A percentile compares a stretch with the other conserved stretches of the same genome.
phyloP scores from a whole-genome alignment of 2,888 invertebrate genomes.

The Patella caerulea region DNA sequence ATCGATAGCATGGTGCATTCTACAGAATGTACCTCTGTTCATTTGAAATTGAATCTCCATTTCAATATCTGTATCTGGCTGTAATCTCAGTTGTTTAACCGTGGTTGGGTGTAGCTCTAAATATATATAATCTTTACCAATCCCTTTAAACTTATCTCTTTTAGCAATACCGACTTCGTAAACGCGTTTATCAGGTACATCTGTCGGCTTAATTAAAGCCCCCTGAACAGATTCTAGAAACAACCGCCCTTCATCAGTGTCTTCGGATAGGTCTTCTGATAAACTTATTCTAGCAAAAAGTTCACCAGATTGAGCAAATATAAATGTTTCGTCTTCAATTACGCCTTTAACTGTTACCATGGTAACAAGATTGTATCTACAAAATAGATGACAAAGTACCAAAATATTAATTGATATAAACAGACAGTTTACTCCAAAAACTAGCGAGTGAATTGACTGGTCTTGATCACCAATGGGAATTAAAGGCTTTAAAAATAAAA shows the following conservation, averaged over 20 bases:
- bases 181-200: slow-evolving; percentile 31
- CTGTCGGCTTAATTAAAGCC: neutral
- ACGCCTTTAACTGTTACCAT: slow-evolving; percentile 46
- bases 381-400: slow-evolving; percentile 17
- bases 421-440: too few relatives aligned
- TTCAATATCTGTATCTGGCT: slow-evolving; percentile 40
- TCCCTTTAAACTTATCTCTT: slow-evolving; percentile 61
- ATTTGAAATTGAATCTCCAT: slow-evolving; percentile 70
- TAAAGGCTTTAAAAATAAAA: too few relatives aligned
- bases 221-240: slow-evolving; percentile 49
- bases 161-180: slow-evolving; percentile 62
- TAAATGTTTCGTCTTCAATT: slow-evolving; percentile 50
- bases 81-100: slow-evolving; percentile 48
- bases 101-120: slow-evolving; percentile 54
- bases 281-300: slow-evolving; percentile 64
- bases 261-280: slow-evolving; percentile 61
- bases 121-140: slow-evolving; percentile 63
- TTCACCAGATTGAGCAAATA: slow-evolving; percentile 56
- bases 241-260: slow-evolving; percentile 66
- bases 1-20: slow-evolving; percentile 67
- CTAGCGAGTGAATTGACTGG: too few relatives aligned
- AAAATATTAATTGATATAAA: too few relatives aligned
- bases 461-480: too few relatives aligned
- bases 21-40: slow-evolving; percentile 63
- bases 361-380: slow-evolving; percentile 64